Conservation (phyloP, 2,113 vertebrate species). For the Eurypyga helias region DNA sequence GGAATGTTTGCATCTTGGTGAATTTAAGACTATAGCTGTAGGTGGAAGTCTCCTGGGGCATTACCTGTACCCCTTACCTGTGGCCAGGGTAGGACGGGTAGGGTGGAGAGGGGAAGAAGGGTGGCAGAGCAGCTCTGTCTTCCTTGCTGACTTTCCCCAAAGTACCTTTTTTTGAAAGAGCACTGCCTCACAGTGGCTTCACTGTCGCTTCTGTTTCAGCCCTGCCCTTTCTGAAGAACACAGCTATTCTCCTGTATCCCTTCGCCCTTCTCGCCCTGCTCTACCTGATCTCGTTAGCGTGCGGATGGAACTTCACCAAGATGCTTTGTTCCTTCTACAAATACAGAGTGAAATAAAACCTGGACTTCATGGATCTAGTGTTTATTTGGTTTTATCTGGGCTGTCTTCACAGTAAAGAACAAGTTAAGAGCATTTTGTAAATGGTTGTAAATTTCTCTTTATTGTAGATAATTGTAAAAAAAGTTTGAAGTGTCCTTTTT, state of each 20-base stretch:
- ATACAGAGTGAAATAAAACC: slow-evolving; percentile 87
- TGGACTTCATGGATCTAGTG: not conserved
- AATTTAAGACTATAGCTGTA: not conserved
- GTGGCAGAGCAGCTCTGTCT: not conserved
- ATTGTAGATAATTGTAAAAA: slow-evolving; percentile 77
- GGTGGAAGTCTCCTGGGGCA: not conserved
- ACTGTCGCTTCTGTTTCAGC: slow-evolving; percentile 77
- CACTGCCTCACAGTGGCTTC: not conserved
- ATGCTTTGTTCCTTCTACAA: slow-evolving; percentile 95
- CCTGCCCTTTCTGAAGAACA: slow-evolving; percentile 94
- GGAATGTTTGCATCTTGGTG: not conserved
- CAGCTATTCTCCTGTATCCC: slow-evolving; percentile 91
- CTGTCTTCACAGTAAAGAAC: slow-evolving; percentile 10
- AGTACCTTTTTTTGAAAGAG: not conserved
- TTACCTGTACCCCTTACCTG: not conserved
- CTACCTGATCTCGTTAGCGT: slow-evolving; percentile 89
- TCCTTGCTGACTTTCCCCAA: not conserved
- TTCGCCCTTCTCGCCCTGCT: slow-evolving; percentile 88
- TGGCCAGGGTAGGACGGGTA: too few relatives aligned
- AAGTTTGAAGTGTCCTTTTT: slow-evolving; percentile 51
- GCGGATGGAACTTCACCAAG: slow-evolving; percentile 96
- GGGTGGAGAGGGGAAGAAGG: not conserved
- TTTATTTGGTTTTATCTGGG: not conserved
- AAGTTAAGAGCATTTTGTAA: slow-evolving; percentile 56
- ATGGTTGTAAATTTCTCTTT: slow-evolving; percentile 75